Conservation (phyloP, 2,113 vertebrate genomes). For the Microcebus ravelobensis region DNA sequence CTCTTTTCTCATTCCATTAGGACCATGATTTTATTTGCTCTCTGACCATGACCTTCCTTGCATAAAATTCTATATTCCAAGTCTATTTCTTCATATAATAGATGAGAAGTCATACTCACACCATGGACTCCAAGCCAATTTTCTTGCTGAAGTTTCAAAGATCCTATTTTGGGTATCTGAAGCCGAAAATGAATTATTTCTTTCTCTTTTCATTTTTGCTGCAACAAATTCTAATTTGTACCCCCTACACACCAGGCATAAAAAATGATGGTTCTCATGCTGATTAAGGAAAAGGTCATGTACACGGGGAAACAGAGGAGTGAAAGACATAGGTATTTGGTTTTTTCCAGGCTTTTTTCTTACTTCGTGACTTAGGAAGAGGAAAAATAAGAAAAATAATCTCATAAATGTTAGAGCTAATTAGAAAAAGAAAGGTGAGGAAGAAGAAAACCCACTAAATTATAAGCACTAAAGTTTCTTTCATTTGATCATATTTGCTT, state of each 20-base stretch:
- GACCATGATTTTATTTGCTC: not conserved
- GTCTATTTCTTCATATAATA: not conserved
- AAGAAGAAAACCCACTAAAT: not conserved
- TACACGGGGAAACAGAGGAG: not conserved
- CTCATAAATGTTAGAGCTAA: not conserved
- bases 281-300: conserved; percentile 42
- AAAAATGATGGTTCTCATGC: conserved; percentile 6
- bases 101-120: not conserved
- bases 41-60: not conserved
- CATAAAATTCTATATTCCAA: not conserved
- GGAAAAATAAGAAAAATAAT: not conserved
- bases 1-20: not conserved
- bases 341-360: not conserved
- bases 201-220: conserved; percentile 31
- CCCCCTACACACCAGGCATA: not conserved
- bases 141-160: conserved; percentile 2
- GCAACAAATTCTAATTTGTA: conserved; percentile 37
- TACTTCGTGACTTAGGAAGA: not conserved
- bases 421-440: not conserved
- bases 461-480: not conserved
- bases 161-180: not conserved
- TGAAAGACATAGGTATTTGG: not conserved
- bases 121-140: not conserved
- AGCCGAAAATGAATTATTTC: conserved; percentile 12
- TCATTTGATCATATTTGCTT: not conserved